Percentiles rank a stretch among this genome's conserved stretches.
Conservation (phyloP, 2,797 vertebrate genomes). For the Oryzias sinensis region DNA sequence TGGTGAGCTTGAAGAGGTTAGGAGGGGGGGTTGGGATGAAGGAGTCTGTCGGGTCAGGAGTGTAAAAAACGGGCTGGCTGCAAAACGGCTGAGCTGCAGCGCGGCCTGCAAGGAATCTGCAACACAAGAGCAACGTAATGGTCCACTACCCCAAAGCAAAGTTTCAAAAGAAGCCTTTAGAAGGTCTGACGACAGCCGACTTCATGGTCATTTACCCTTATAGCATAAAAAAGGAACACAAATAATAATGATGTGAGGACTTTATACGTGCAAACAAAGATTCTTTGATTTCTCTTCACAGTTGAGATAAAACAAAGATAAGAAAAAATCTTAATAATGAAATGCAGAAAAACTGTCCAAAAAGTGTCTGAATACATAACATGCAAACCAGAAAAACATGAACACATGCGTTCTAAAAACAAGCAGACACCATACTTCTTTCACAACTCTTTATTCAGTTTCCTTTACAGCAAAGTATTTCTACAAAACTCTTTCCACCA, state of each 20-base stretch:
- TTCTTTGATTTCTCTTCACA: too few species aligned
- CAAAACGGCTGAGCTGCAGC: slow-evolving; percentile 61
- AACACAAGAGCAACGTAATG: slow-evolving; percentile 70
- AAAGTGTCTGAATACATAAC: not conserved
- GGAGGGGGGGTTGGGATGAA: slow-evolving; percentile 87
- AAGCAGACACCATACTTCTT: slow-evolving; percentile 52
- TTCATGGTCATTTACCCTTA: too few species aligned
- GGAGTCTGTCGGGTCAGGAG: slow-evolving; percentile 51
- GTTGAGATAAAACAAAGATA: too few species aligned
- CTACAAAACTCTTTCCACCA: slow-evolving; percentile 39
- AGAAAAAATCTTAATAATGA: too few species aligned
- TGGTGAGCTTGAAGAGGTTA: slow-evolving; percentile 83
- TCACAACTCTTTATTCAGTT: slow-evolving; percentile 70
- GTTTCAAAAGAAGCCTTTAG: not conserved
- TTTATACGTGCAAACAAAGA: too few species aligned
- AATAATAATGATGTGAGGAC: too few species aligned
- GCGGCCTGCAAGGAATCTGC: slow-evolving; percentile 85
- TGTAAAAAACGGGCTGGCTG: slow-evolving; percentile 55
- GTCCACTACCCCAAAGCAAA: slow-evolving; percentile 40
- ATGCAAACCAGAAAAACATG: not conserved
- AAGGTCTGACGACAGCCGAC: not conserved
- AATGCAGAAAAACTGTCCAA: too few species aligned
- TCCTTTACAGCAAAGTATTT: slow-evolving; percentile 59
- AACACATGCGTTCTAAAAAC: slow-evolving; percentile 10
- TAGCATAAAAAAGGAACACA: too few species aligned